Evolutionary conservation across 64 coral and sea anemone genomes (phyloP), one percentile per base, ranked within the genome.

Genomic region (Pocillopora damicornis): DNA sequence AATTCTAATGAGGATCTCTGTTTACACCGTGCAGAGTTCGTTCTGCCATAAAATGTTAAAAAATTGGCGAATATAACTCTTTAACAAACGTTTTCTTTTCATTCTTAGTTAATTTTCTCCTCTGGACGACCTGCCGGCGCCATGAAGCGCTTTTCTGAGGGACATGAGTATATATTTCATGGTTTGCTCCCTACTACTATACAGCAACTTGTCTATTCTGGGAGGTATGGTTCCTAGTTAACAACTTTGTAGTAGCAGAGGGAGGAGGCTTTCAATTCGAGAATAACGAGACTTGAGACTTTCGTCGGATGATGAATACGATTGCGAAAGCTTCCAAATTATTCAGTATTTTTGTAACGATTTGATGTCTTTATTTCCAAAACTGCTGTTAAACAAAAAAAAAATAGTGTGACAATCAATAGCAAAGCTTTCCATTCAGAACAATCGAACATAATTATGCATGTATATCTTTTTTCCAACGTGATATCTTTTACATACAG

Each of bases 101-200:
- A 9, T 38, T 35, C 35, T 58, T 66, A 84, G 63, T 26, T 22
- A 66, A 35, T 66, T 82, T 15, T 51, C 7, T 51, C 42, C 42
- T 51, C 61, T 82, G 12, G 61, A 18, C 14, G 61, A 82, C 61
- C 34, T 80, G 61, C 59, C n/a, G 15, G 58, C 63, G 81, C 81
- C 81, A 84, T 84, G 81, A 72, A 18, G 37, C 36, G 81, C 65
- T 37, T 51, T 11, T 13, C 37, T 45, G 45, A 72, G 42, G 35
- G 81, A 67, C 37, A 84, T 84, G 81, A 84, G 37, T 26, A 84
- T 84, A 57, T 57, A n/a, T 71, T 84, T 84, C 20, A 42, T 84
- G 81, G 11, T 57, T 37, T 57, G 37, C 65, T 12, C 37, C 20
- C 20, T 84, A 12, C 37, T 84, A 15, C 11, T 15, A 18, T 84